Conservation (phyloP, 2,888 invertebrate genomes). For the Cataglyphis cursor region DNA sequence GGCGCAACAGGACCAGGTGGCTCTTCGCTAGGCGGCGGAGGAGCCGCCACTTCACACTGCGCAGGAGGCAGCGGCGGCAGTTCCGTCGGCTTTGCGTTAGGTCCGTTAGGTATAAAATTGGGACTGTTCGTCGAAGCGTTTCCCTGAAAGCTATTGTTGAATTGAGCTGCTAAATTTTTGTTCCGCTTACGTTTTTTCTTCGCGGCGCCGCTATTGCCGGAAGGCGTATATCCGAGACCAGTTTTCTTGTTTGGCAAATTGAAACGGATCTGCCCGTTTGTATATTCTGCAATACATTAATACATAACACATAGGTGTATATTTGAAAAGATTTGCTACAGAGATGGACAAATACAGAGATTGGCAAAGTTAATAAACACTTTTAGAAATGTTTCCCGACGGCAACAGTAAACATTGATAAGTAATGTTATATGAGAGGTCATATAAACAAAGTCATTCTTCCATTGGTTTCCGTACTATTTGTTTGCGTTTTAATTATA, state of each 20-base stretch:
- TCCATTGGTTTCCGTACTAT: not conserved
- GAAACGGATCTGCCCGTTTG: conserved; percentile 81
- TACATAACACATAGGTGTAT: not conserved
- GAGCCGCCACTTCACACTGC: conserved; percentile 86
- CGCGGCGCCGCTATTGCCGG: conserved; percentile 87
- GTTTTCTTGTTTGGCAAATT: conserved; percentile 86
- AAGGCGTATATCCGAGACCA: conserved; percentile 82
- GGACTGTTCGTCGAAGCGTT: conserved; percentile 71
- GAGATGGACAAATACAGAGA: not conserved
- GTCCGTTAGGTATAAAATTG: conserved; percentile 72
- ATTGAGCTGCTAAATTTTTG: conserved; percentile 87
- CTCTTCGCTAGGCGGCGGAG: conserved; percentile 88
- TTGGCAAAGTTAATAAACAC: not conserved
- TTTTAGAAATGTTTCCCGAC: not conserved
- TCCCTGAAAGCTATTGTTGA: conserved; percentile 86
- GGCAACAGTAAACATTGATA: not conserved
- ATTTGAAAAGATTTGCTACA: not conserved
- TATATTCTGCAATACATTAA: conserved; percentile 57
- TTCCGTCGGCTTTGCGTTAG: conserved; percentile 81
- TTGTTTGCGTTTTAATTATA: not conserved
- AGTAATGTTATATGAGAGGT: not conserved
- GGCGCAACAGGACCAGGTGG: conserved; percentile 73
- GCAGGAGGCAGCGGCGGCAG: conserved; percentile 88
- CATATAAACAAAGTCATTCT: conserved; percentile 6
- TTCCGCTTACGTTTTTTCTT: conserved; percentile 94